A percentile compares a stretch with the other conserved stretches of the same genome.
phyloP scores from a whole-genome alignment of 1,140 invertebrate species.

The Kradibia gibbosae region DNA sequence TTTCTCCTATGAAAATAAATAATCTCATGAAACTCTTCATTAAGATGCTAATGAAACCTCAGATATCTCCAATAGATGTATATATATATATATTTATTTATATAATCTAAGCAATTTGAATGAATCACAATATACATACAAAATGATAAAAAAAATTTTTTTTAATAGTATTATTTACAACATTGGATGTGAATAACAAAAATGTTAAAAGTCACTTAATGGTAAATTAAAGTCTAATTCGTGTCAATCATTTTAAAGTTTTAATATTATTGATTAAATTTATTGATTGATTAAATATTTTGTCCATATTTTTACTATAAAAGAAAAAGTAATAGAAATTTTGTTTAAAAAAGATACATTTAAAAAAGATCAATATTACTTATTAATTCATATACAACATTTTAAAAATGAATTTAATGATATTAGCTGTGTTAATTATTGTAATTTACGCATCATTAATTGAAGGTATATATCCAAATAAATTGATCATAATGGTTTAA shows the following conservation, averaged over 20 bases:
- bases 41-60: no score
- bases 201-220: conserved; percentile 1
- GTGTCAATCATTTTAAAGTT: not conserved
- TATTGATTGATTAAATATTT: not conserved
- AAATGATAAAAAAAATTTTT: not conserved
- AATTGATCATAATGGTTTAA: no score
- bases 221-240: conserved; percentile 10
- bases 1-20: no score
- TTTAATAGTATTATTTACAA: not conserved
- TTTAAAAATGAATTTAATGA: not conserved
- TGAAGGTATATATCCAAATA: not conserved
- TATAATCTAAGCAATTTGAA: no score
- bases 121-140: no score
- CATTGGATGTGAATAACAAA: not conserved
- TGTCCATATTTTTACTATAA: not conserved
- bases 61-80: no score
- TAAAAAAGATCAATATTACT: not conserved
- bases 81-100: no score
- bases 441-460: not conserved
- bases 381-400: not conserved
- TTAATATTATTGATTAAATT: no score
- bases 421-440: not conserved
- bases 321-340: not conserved
- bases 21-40: no score
- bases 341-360: not conserved